Evolutionary conservation across 2,113 vertebrate genomes (phyloP).

Genomic region (Callaeas wilsoni): DNA sequence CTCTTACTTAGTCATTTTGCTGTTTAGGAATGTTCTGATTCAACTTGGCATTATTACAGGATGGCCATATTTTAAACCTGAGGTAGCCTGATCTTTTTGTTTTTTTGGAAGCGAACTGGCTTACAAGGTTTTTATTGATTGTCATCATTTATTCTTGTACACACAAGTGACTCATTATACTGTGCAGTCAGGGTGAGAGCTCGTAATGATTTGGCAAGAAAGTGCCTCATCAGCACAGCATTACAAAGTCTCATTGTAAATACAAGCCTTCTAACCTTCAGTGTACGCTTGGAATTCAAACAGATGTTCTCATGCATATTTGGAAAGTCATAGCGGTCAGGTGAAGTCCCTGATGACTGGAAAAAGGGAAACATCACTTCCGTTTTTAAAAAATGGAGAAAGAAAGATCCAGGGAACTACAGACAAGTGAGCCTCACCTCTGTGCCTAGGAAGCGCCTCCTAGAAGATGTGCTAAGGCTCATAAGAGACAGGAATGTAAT

Average conservation of each 20-base stretch:
- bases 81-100: not conserved
- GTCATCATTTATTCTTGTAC: not conserved
- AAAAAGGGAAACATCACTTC: not conserved
- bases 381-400: not conserved
- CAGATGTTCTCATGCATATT: not conserved
- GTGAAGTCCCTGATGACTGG: not conserved
- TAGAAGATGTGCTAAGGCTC: not conserved
- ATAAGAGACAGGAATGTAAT: not conserved
- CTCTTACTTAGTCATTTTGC: not conserved
- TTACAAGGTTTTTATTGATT: not conserved
- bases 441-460: not conserved
- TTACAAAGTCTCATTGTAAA: not conserved
- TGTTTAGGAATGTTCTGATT: not conserved
- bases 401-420: not conserved
- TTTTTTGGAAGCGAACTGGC: not conserved
- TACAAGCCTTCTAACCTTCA: not conserved
- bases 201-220: not conserved
- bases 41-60: not conserved
- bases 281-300: not conserved
- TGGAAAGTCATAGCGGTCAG: not conserved
- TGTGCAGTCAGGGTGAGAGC: not conserved
- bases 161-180: not conserved
- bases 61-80: not conserved
- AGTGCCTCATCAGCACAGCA: not conserved
- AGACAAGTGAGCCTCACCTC: fast-evolving